Percentiles rank a stretch among this genome's conserved stretches.
phyloP scores from a whole-genome alignment of 2,888 invertebrate species.

The Pristionchus japonicus region DNA sequence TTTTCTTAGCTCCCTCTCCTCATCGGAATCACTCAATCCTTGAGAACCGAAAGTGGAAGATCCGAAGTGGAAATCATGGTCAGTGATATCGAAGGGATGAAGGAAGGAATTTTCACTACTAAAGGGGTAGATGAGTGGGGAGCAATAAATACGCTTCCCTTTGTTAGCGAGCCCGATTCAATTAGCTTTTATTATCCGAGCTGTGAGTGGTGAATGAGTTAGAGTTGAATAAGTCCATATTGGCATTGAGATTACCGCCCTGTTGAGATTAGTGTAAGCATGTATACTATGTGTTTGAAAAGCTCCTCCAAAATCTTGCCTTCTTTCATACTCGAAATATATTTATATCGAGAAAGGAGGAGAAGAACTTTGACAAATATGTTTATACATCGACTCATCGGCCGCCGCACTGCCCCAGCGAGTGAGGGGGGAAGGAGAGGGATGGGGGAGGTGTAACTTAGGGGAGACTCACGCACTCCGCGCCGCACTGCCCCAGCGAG shows the following conservation, averaged over 20 bases:
- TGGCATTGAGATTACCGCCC: neutral
- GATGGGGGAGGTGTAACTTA: too few relatives aligned
- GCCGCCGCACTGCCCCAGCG: too few relatives aligned
- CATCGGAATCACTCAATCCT: slow-evolving; percentile 41
- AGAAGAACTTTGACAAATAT: neutral
- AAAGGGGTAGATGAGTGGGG: neutral
- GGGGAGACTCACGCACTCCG: too few relatives aligned
- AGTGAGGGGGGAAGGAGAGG: too few relatives aligned
- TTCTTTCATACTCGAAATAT: too few relatives aligned
- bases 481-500: too few relatives aligned
- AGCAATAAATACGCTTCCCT: neutral
- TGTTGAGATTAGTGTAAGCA: neutral
- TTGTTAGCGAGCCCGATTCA: neutral
- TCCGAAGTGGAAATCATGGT: slow-evolving; percentile 29
- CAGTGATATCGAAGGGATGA: neutral
- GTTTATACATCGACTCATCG: neutral
- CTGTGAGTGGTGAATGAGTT: slow-evolving; percentile 34
- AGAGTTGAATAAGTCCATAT: neutral
- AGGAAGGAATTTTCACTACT: neutral
- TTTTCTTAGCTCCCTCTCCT: slow-evolving; percentile 36
- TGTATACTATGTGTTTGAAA: too few relatives aligned
- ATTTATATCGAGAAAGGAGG: too few relatives aligned
- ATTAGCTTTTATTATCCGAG: slow-evolving; percentile 45
- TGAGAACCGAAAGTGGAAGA: slow-evolving; percentile 32
- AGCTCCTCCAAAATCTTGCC: too few relatives aligned